Conservation (phyloP, 2,888 invertebrate genomes). For the Microplitis deprimator region DNA sequence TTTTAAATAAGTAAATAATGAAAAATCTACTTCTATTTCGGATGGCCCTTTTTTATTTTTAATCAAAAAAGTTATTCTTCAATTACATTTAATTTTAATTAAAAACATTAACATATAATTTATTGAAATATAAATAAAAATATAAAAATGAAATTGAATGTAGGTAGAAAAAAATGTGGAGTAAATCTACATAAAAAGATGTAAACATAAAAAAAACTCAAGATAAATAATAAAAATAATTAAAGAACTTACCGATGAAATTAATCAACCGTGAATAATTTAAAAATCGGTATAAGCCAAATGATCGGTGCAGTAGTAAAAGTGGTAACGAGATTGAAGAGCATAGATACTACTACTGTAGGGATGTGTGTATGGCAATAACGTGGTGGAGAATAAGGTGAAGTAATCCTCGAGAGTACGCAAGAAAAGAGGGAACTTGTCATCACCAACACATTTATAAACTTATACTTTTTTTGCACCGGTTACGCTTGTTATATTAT, state of each 20-base stretch:
- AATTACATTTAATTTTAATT: too few species aligned
- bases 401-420: slow-evolving; percentile 40
- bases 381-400: slow-evolving; percentile 15
- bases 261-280: slow-evolving; percentile 40
- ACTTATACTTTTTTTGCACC: slow-evolving; percentile 14
- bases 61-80: too few species aligned
- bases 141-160: too few species aligned
- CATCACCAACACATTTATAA: slow-evolving; percentile 38
- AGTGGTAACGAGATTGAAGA: neutral
- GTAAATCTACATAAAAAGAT: too few species aligned
- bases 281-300: slow-evolving; percentile 24
- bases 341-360: neutral
- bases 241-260: slow-evolving; percentile 38
- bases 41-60: too few species aligned
- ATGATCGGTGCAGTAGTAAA: slow-evolving; percentile 9
- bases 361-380: neutral
- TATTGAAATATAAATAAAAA: too few species aligned
- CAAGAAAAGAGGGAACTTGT: slow-evolving; percentile 29
- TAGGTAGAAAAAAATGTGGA: too few species aligned
- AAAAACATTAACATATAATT: too few species aligned
- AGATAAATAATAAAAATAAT: too few species aligned
- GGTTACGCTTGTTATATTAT: slow-evolving; percentile 18
- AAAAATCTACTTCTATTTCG: too few species aligned
- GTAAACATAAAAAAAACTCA: too few species aligned
- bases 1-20: too few species aligned